phyloP scores from a whole-genome alignment of 1,140 invertebrate species.

The Matsumurasca onukii region DNA sequence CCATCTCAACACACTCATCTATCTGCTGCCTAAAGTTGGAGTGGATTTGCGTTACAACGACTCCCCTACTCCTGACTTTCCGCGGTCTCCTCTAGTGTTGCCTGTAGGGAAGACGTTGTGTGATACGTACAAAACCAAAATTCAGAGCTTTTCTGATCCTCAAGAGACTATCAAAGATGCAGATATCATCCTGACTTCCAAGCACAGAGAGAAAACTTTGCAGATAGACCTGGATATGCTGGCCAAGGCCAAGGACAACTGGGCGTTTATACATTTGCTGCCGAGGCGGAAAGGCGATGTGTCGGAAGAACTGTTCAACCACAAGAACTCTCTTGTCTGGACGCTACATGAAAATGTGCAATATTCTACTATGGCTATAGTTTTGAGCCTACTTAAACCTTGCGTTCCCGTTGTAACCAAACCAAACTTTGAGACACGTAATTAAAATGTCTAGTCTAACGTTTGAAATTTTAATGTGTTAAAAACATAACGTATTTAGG shows the following conservation, averaged over 20 bases:
- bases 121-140: not conserved
- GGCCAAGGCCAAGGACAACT: not conserved
- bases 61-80: not conserved
- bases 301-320: not conserved
- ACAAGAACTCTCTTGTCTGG: not conserved
- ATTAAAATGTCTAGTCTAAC: no score
- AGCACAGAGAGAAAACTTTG: not conserved
- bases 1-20: slow-evolving; percentile 11
- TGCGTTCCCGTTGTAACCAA: not conserved
- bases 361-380: not conserved
- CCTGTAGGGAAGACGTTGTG: not conserved
- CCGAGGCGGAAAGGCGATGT: not conserved
- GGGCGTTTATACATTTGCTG: not conserved
- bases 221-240: not conserved
- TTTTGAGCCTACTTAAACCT: not conserved
- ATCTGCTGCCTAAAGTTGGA: slow-evolving; percentile 13
- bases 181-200: slow-evolving; percentile 1
- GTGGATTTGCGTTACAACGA: not conserved
- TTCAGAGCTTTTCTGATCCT: not conserved
- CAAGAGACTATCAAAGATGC: not conserved
- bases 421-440: slow-evolving; percentile 6
- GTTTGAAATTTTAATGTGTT: no score
- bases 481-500: no score
- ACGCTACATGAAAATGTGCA: not conserved
- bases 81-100: not conserved